Percentiles rank a stretch among this genome's conserved stretches.
Evolutionary conservation across 2,113 vertebrate genomes (phyloP).

Genomic region (Amphiprion percula): DNA sequence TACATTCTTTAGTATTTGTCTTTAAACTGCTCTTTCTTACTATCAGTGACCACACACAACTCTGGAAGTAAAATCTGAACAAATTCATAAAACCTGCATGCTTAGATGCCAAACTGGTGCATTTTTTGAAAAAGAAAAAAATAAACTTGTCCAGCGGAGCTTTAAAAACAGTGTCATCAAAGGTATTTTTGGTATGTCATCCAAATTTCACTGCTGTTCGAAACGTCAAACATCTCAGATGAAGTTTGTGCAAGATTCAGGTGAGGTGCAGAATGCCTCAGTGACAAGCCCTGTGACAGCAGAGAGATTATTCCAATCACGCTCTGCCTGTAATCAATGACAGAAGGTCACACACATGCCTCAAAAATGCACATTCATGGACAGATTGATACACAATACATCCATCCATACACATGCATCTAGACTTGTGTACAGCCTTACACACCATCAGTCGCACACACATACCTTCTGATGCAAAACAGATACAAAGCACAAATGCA

Average conservation of each 20-base stretch:
- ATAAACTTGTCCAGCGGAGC: not conserved
- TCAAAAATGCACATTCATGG: conserved; percentile 8
- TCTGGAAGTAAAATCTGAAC: not conserved
- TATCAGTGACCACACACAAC: not conserved
- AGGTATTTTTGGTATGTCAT: conserved; percentile 34
- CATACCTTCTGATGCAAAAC: conserved; percentile 30
- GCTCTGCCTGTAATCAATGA: conserved; percentile 67
- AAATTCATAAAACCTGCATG: not conserved
- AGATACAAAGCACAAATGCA: conserved; percentile 16
- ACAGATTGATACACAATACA: conserved; percentile 15
- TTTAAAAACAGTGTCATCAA: conserved; percentile 39
- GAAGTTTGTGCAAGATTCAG: conserved; percentile 45
- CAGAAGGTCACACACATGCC: conserved; percentile 67
- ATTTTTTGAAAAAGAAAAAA: not conserved
- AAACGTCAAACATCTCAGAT: conserved; percentile 48
- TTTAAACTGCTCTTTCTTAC: not conserved
- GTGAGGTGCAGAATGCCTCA: conserved; percentile 33
- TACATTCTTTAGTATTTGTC: not conserved
- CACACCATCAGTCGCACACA: not conserved
- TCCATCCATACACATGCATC: conserved; percentile 14
- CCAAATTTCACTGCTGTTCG: conserved; percentile 36
- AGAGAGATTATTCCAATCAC: conserved; percentile 71
- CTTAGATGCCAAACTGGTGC: not conserved
- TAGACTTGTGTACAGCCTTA: not conserved
- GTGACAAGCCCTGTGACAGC: conserved; percentile 35